These are phyloP conservation scores for Drosophila suzukii DNA, from an alignment of 1,140 invertebrate genomes.

Conservation along the genomic window DNA sequence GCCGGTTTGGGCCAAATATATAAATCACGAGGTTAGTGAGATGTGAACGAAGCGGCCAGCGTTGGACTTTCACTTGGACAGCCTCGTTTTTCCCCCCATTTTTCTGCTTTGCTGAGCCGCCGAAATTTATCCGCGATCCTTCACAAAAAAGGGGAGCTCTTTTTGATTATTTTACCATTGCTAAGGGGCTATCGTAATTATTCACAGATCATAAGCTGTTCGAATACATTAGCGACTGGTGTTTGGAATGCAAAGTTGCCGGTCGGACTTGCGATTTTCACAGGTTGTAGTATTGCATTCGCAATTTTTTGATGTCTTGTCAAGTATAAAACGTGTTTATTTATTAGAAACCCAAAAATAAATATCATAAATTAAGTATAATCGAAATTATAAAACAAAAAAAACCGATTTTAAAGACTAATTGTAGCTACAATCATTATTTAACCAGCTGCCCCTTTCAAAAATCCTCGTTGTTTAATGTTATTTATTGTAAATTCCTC, in stretches of 20 bases:
- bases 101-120: slow-evolving; percentile 53
- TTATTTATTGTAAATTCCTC: too few species aligned
- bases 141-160: slow-evolving; percentile 5
- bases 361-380: too few species aligned
- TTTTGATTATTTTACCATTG: slow-evolving; percentile 8
- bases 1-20: slow-evolving; percentile 61
- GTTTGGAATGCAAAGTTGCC: not conserved
- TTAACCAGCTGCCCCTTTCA: too few species aligned
- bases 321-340: too few species aligned
- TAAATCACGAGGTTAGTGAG: slow-evolving; percentile 81
- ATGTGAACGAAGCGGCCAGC: slow-evolving; percentile 53
- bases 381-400: too few species aligned
- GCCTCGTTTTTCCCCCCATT: slow-evolving; percentile 16
- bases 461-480: too few species aligned
- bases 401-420: too few species aligned
- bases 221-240: slow-evolving; percentile 1
- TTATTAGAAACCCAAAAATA: too few species aligned
- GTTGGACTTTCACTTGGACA: slow-evolving; percentile 48
- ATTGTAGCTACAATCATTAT: too few species aligned
- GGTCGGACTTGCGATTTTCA: not conserved
- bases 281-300: not conserved
- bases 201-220: slow-evolving; percentile 37
- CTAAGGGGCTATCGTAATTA: slow-evolving; percentile 14
- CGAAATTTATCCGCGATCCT: slow-evolving; percentile 37
- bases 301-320: not conserved